phyloP scores from a whole-genome alignment of 2,797 vertebrate genomes.

The Epinephelus awoara region DNA sequence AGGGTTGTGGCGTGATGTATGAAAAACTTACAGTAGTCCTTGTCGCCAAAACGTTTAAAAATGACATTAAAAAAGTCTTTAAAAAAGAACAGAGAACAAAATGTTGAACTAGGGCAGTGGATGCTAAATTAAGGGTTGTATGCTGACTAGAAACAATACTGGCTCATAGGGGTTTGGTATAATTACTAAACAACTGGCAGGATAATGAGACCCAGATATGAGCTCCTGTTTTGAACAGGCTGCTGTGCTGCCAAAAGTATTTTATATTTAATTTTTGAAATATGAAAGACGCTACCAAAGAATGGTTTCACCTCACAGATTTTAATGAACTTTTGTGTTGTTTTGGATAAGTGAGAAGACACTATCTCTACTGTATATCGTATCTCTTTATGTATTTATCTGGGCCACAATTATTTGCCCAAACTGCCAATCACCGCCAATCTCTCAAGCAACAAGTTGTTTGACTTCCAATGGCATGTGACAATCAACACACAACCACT shows the following conservation, averaged over 20 bases:
- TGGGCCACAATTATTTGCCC: background rate
- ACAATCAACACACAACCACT: background rate
- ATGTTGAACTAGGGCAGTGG: conserved; percentile 20
- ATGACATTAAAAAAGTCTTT: background rate
- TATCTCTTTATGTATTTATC: background rate
- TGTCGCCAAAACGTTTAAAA: background rate
- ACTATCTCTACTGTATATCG: too few species aligned
- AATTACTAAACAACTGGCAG: conserved; percentile 20
- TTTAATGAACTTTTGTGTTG: too few species aligned
- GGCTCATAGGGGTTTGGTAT: conserved; percentile 2
- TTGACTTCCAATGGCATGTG: background rate
- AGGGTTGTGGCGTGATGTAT: background rate
- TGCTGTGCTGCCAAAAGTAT: background rate
- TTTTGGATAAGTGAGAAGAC: background rate
- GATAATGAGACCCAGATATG: conserved; percentile 20
- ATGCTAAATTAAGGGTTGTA: conserved; percentile 29
- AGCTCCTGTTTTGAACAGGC: conserved; percentile 3
- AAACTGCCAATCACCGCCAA: background rate
- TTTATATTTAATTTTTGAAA: background rate
- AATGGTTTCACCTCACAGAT: background rate
- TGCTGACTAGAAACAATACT: conserved; percentile 7
- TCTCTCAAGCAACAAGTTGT: background rate
- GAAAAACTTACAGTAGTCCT: background rate
- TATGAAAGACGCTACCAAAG: background rate
- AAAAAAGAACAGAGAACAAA: conserved; percentile 5